Conservation (phyloP, 2,888 invertebrate genomes). For the Chirona hameri region DNA sequence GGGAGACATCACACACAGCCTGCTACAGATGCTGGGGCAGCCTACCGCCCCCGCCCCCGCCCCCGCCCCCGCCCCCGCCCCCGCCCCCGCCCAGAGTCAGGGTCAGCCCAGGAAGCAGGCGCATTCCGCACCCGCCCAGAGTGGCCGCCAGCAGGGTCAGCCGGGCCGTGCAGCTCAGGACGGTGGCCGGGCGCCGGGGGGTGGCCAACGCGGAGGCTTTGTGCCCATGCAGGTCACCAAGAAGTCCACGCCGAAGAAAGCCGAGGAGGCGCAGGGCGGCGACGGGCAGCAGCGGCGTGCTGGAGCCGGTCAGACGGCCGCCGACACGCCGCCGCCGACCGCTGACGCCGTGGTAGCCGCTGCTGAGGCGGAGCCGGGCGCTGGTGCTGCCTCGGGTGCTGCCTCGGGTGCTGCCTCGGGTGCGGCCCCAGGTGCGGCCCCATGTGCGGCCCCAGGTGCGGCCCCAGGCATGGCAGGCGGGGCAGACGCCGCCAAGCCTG, state of each 20-base stretch:
- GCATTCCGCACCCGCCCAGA: too few relatives aligned
- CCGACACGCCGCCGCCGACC: neutral
- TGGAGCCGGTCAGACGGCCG: neutral
- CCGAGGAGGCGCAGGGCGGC: too few relatives aligned
- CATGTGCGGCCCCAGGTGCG: neutral
- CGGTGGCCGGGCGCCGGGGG: neutral
- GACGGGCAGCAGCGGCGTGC: neutral
- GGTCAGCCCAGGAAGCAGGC: neutral
- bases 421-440: neutral
- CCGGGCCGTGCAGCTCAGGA: neutral
- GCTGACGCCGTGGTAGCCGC: too few relatives aligned
- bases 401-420: neutral
- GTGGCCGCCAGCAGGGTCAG: too few relatives aligned
- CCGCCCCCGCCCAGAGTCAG: neutral
- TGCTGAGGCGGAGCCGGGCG: neutral
- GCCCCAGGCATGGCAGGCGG: too few relatives aligned
- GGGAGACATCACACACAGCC: neutral
- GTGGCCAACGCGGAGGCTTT: conserved; percentile 30
- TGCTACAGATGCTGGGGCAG: neutral
- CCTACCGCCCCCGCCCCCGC: neutral
- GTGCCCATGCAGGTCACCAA: conserved; percentile 38
- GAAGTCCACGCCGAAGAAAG: conserved; percentile 33
- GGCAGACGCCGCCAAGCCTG: neutral
- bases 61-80: neutral
- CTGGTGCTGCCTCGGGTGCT: neutral